Conservation (phyloP, 2,888 invertebrate species). For the Lingula anatina region DNA sequence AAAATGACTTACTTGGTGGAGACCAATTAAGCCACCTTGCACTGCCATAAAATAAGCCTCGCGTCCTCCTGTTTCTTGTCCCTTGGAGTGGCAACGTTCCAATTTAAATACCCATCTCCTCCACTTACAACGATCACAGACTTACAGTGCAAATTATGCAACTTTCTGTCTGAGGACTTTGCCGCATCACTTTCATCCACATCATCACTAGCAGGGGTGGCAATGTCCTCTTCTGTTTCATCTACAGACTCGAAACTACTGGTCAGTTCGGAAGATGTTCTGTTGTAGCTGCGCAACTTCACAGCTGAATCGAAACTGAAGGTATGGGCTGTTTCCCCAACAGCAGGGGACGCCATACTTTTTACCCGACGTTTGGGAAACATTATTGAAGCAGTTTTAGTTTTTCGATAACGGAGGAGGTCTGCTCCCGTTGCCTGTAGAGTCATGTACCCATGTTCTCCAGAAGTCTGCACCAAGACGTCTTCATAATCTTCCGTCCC, state of each 20-base stretch:
- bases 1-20: not conserved
- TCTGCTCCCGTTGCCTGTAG: not conserved
- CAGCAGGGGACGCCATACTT: not conserved
- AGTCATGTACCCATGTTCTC: not conserved
- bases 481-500: too few relatives aligned
- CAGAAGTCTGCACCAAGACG: too few relatives aligned
- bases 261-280: not conserved
- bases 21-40: not conserved
- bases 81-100: constrained; percentile 14
- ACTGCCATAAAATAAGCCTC: constrained; percentile 17
- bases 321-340: not conserved
- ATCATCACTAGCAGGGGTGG: not conserved
- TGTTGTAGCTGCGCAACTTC: not conserved
- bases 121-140: constrained; percentile 41
- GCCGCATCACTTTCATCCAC: not conserved
- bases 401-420: not conserved
- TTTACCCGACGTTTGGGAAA: not conserved
- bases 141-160: constrained; percentile 11
- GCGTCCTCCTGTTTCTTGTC: constrained; percentile 12
- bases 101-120: constrained; percentile 43
- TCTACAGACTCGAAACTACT: too few relatives aligned
- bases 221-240: too few relatives aligned
- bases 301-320: not conserved
- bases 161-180: not conserved
- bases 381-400: not conserved